Evolutionary conservation across 2,113 vertebrate genomes (phyloP).

Genomic region (Rafetus swinhoei): DNA sequence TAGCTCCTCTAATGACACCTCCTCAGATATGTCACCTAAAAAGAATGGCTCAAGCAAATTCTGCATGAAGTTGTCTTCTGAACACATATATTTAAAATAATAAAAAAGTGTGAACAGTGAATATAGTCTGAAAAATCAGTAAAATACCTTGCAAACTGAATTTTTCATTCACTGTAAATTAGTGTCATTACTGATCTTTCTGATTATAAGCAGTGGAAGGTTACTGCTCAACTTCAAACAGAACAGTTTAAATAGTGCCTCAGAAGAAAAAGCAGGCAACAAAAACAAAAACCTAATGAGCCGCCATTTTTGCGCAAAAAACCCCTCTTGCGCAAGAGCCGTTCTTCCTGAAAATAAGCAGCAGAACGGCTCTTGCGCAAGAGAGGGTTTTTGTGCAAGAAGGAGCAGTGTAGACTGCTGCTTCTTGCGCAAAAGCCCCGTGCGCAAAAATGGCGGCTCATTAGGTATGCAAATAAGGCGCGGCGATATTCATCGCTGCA

Average conservation of each 20-base stretch:
- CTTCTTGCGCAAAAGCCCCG: no score
- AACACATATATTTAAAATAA: conserved; percentile 51
- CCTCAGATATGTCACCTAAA: no score
- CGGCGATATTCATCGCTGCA: no score
- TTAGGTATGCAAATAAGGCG: no score
- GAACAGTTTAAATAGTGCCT: background rate
- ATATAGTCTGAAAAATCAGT: conserved; percentile 39
- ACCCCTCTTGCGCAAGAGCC: no score
- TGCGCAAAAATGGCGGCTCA: no score
- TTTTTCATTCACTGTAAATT: background rate
- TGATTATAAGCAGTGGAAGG: background rate
- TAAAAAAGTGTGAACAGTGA: background rate
- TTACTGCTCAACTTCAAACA: background rate
- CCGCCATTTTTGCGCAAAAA: no score
- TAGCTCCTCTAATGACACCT: no score
- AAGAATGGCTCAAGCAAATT: background rate
- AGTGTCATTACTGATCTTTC: conserved; percentile 10
- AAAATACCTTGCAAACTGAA: background rate
- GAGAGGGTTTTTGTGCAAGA: no score
- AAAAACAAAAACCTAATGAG: background rate
- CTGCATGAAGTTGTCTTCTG: conserved; percentile 15
- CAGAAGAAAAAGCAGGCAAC: background rate
- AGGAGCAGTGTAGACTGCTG: no score
- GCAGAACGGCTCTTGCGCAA: no score
- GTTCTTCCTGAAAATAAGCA: no score